Conservation (phyloP, 2,797 vertebrate species). For the Lateolabrax maculatus region DNA sequence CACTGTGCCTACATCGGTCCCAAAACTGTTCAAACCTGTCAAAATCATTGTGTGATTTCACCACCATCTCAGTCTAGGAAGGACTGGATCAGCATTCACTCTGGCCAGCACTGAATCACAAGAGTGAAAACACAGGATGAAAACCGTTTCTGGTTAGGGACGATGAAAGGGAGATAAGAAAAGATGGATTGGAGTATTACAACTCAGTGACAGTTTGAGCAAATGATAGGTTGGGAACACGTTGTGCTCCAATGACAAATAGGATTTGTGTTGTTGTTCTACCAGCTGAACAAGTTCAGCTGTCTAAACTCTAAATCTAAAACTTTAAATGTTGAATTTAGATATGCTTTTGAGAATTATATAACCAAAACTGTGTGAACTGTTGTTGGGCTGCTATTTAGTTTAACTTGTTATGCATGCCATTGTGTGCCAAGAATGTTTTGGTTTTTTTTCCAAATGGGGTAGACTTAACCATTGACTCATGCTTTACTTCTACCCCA, state of each 20-base stretch:
- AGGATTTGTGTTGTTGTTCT: conserved; percentile 5
- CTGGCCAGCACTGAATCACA: conserved; percentile 1
- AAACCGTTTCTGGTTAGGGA: conserved; percentile 16
- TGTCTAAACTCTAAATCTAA: conserved; percentile 42
- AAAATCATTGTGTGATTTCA: conserved; percentile 43
- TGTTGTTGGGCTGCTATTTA: conserved; percentile 1
- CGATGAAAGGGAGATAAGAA: conserved; percentile 44
- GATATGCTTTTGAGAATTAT: conserved; percentile 20
- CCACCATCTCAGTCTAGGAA: conserved; percentile 5
- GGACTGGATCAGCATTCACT: conserved; percentile 15
- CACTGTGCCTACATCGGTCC: conserved; percentile 29
- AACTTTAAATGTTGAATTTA: conserved; percentile 33
- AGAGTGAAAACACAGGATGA: conserved; percentile 26
- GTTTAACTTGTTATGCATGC: conserved; percentile 20
- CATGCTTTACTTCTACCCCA: conserved; percentile 46
- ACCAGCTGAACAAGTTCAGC: conserved; percentile 32
- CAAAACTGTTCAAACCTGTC: conserved; percentile 53
- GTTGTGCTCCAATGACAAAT: conserved; percentile 19
- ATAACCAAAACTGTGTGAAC: conserved; percentile 18
- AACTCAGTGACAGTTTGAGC: conserved; percentile 32
- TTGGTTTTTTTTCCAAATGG: neutral
- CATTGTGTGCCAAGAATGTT: conserved; percentile 23
- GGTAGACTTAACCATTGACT: conserved; percentile 39
- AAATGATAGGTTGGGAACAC: conserved; percentile 31
- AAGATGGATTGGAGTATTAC: conserved; percentile 27